Percentiles rank a stretch among this genome's conserved stretches.
These are phyloP conservation scores for Telmatherina bonti DNA, from an alignment of 2,797 vertebrate genomes.

Conservation along the genomic window DNA sequence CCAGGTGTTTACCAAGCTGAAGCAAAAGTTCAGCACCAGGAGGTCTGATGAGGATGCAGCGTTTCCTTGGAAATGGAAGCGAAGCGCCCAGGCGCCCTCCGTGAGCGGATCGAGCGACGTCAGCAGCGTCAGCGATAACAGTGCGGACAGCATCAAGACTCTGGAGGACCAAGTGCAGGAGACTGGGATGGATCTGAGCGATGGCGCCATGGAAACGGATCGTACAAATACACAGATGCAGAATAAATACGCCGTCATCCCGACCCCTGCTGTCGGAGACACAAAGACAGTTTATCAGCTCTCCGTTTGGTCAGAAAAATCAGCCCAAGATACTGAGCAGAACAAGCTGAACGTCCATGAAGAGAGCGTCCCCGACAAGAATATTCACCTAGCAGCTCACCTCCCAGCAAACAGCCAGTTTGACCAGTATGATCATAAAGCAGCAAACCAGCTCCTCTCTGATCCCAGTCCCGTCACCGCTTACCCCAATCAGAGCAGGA, in stretches of 20 bases:
- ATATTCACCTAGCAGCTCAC: slow-evolving; percentile 36
- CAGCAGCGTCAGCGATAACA: slow-evolving; percentile 45
- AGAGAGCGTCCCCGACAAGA: slow-evolving; percentile 34
- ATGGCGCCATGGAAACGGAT: slow-evolving; percentile 25
- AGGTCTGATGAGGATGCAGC: slow-evolving; percentile 63
- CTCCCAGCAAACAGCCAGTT: slow-evolving; percentile 31
- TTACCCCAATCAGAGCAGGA: slow-evolving; percentile 53
- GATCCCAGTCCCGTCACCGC: slow-evolving; percentile 48
- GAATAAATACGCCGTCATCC: slow-evolving; percentile 50
- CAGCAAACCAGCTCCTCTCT: slow-evolving; percentile 40
- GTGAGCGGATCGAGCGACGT: slow-evolving; percentile 60
- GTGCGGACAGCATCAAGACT: slow-evolving; percentile 39
- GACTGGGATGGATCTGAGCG: slow-evolving; percentile 2
- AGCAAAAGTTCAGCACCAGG: slow-evolving; percentile 72
- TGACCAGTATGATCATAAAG: slow-evolving; percentile 46
- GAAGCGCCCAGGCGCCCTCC: slow-evolving; percentile 54
- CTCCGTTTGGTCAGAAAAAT: slow-evolving; percentile 38
- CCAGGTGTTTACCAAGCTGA: slow-evolving; percentile 76
- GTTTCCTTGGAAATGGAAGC: slow-evolving; percentile 66
- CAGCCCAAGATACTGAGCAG: slow-evolving; percentile 16
- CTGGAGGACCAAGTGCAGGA: slow-evolving; percentile 33
- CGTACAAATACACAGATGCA: slow-evolving; percentile 33
- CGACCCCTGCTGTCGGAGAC: slow-evolving; percentile 13
- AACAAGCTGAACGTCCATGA: slow-evolving; percentile 13
- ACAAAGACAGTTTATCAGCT: slow-evolving; percentile 16